Evolutionary conservation across 2,113 vertebrate species (phyloP).

Genomic region (Syngnathus scovelli): DNA sequence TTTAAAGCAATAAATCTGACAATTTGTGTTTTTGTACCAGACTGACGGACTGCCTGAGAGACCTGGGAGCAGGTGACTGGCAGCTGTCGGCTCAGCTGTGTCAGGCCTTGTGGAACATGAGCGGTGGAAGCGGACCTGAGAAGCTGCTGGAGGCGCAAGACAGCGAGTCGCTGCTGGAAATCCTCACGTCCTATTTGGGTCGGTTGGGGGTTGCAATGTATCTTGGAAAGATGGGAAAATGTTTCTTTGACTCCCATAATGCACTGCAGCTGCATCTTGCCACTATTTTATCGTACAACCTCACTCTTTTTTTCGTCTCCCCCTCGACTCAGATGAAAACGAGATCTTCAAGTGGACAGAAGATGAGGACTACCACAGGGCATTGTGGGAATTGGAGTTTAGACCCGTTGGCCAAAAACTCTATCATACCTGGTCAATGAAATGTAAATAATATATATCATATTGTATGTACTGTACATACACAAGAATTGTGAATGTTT

Average conservation of each 20-base stretch:
- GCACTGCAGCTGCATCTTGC: background rate
- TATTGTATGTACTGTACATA: background rate
- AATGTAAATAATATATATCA: background rate
- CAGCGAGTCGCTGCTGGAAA: slow-evolving; percentile 57
- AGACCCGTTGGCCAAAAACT: slow-evolving; percentile 83
- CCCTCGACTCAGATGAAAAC: slow-evolving; percentile 73
- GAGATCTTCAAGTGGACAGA: slow-evolving; percentile 66
- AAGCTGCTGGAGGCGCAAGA: slow-evolving; percentile 64
- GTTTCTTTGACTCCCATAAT: background rate
- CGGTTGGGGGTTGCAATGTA: slow-evolving; percentile 31
- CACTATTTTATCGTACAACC: background rate
- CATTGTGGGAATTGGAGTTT: slow-evolving; percentile 88
- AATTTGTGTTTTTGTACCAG: slow-evolving; percentile 57
- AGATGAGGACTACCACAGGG: slow-evolving; percentile 69
- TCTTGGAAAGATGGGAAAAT: background rate
- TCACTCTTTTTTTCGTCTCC: background rate
- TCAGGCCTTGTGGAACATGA: slow-evolving; percentile 92
- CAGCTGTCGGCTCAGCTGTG: slow-evolving; percentile 85
- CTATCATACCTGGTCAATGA: background rate
- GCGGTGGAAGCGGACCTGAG: slow-evolving; percentile 37
- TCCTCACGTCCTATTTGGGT: slow-evolving; percentile 79
- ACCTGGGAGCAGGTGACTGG: slow-evolving; percentile 87
- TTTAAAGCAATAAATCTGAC: background rate
- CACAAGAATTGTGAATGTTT: background rate
- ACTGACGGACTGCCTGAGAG: slow-evolving; percentile 83